Conservation (phyloP, 2,797 vertebrate genomes). For the Tiaroga cobitis region DNA sequence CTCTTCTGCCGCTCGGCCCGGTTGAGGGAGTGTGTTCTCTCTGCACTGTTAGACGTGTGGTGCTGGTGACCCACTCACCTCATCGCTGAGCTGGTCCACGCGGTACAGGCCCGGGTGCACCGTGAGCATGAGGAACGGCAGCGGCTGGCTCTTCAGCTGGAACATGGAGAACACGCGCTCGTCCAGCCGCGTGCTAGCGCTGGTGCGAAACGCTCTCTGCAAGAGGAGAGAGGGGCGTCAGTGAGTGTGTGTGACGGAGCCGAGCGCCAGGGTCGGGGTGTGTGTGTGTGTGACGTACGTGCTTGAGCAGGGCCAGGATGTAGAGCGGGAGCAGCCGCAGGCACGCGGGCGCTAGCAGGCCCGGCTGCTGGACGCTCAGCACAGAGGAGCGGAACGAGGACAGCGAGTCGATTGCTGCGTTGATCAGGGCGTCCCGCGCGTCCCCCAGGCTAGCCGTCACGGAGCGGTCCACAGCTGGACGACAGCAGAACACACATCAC, state of each 20-base stretch:
- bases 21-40: no score
- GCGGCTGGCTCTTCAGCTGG: constrained; percentile 94
- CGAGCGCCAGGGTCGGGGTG: accelerated
- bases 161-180: constrained; percentile 94
- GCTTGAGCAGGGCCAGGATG: constrained; percentile 91
- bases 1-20: no score
- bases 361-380: constrained; percentile 89
- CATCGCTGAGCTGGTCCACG: constrained; percentile 88
- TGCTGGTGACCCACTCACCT: constrained; percentile 75
- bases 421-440: constrained; percentile 92
- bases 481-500: background rate
- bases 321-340: constrained; percentile 91
- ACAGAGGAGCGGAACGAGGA: constrained; percentile 85
- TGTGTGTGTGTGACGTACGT: constrained; percentile 73
- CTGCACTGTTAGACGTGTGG: no score
- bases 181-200: constrained; percentile 87
- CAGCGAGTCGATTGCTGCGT: constrained; percentile 91
- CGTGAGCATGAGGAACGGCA: constrained; percentile 90
- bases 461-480: constrained; percentile 88
- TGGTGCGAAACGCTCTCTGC: constrained; percentile 93
- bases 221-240: background rate
- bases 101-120: constrained; percentile 92
- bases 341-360: constrained; percentile 86
- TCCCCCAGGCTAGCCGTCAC: constrained; percentile 89
- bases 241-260: background rate